phyloP scores from a whole-genome alignment of 2,797 vertebrate species.

The Xerus rutilus region DNA sequence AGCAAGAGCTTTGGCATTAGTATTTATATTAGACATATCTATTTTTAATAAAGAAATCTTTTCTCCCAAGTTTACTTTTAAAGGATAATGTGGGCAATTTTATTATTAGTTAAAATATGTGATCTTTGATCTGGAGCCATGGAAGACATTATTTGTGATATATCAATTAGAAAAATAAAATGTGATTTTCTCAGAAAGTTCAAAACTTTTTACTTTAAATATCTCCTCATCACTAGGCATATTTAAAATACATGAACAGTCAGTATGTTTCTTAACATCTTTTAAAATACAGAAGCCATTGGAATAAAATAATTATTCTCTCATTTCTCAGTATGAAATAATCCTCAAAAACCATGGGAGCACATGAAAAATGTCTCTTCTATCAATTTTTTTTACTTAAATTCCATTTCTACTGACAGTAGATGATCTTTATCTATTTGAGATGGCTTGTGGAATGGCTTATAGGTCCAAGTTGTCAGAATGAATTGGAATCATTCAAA shows the following conservation, averaged over 20 bases:
- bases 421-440: slow-evolving; percentile 79
- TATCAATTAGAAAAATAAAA: slow-evolving; percentile 60
- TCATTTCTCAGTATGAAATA: not conserved
- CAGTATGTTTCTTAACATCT: not conserved
- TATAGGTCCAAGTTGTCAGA: slow-evolving; percentile 48
- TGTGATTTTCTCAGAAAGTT: not conserved
- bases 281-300: not conserved
- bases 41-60: slow-evolving; percentile 41
- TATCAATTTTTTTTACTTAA: slow-evolving; percentile 53
- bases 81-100: not conserved
- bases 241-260: not conserved
- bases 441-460: slow-evolving; percentile 36
- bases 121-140: not conserved
- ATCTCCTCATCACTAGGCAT: fast-evolving
- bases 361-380: slow-evolving; percentile 20
- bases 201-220: not conserved
- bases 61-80: slow-evolving; percentile 25
- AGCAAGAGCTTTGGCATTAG: slow-evolving; percentile 26
- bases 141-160: slow-evolving; percentile 3
- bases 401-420: slow-evolving; percentile 63
- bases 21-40: slow-evolving; percentile 44
- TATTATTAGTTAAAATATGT: slow-evolving; percentile 31
- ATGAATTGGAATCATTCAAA: slow-evolving; percentile 67
- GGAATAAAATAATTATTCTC: not conserved
- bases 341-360: not conserved